Evolutionary conservation across 2,113 vertebrate genomes (phyloP), one percentile per base, ranked within the genome.

Genomic region (Chelonoidis abingdonii): DNA sequence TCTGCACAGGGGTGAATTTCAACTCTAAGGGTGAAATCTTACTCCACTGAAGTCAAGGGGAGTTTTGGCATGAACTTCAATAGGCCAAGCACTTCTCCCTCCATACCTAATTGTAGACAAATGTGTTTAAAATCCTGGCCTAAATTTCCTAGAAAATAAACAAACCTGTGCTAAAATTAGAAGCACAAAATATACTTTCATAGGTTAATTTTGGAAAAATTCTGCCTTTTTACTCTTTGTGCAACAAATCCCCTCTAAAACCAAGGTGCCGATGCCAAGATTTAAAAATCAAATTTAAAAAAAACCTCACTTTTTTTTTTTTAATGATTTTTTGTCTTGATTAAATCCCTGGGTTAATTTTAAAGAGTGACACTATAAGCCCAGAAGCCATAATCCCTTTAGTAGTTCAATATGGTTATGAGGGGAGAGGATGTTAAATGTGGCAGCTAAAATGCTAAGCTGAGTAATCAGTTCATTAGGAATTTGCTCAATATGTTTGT

Each of bases 401-500:
- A 93, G 83, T 92, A 89, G 94, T 96, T 98, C 92, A 96, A 87
- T 92, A 96, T 95, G 94, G 97, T 98, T 98, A 91, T 96, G 97
- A 97, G 90, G 84, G 94, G 93, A 97, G 95, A 97, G 93, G 62
- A 89, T 92, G 89, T 97, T 97, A 98, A 98, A 97, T 94, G 90
- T 94, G 14, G 85, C 93, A 93, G 95, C 97, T 98, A 97, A 97
- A 98, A 97, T 95, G 93, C 93, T 97, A 97, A 98, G 93, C 97
- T 94, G 96, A 97, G 90, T 95, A 95, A 98, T 98, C 94, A 96
- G 96, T 97, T 98, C 97, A 98, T 97, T 97, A 98, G 92, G 88
- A 98, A 96, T 97, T 94, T 95, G 94, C 83, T 97, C 93, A 96
- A 92, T 93, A 92, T 91, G 84, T 97, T 98, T 97, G 90, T 89